These are phyloP conservation scores for Himalopsyche japonica DNA, from an alignment of 2,888 invertebrate species.

Conservation along the genomic window DNA sequence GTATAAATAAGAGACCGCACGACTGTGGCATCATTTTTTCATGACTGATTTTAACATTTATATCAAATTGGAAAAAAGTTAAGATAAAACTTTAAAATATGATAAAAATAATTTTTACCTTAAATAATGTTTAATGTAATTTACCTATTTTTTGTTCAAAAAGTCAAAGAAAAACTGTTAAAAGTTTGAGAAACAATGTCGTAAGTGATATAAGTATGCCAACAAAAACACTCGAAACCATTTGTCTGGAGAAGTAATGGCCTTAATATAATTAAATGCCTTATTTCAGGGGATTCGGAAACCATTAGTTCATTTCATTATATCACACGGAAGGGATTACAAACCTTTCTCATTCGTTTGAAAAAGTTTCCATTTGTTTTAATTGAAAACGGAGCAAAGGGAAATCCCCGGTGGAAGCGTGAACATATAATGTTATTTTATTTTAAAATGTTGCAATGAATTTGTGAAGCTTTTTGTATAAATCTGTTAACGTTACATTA, in stretches of 20 bases:
- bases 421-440: not conserved
- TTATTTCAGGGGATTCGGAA: slow-evolving; percentile 17
- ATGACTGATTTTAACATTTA: no score
- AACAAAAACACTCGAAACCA: slow-evolving; percentile 12
- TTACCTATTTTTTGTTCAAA: no score
- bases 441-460: not conserved
- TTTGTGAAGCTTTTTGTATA: not conserved
- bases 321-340: slow-evolving; percentile 15
- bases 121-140: no score
- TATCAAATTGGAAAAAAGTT: no score
- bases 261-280: slow-evolving; percentile 26
- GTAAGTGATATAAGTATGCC: not conserved
- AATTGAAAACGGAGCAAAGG: not conserved
- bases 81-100: no score
- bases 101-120: no score
- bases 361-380: not conserved
- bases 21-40: no score
- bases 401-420: not conserved
- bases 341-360: slow-evolving; percentile 2
- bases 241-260: slow-evolving; percentile 18
- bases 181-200: not conserved
- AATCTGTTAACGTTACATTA: not conserved
- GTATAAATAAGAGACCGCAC: no score
- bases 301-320: slow-evolving; percentile 24
- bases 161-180: no score